Evolutionary conservation across 2,113 vertebrate species (phyloP), one percentile per base, ranked within the genome.

Genomic region (Miniopterus natalensis): DNA sequence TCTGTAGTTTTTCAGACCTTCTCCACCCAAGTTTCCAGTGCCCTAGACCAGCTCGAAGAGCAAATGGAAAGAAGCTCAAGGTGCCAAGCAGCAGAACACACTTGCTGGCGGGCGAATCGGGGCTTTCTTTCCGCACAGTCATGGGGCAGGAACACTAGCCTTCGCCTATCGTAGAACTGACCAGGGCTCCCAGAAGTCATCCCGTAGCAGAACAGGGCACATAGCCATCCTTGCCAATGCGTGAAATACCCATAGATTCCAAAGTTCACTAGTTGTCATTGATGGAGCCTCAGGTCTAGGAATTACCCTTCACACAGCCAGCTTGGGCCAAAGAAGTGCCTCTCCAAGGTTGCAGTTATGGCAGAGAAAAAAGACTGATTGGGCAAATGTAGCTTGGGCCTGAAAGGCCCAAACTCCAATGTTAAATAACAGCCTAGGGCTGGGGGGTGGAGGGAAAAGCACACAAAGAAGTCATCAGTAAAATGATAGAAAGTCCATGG

Each of bases 401-500:
- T 84, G 14, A 40, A 36, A 53, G 36, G 61, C 21, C 70, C 71
- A 95, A 87, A 84, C 29, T 2, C 27, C 74, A 73, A 25, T 45
- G 47, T 59, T 53, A 83, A 90, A 47, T 75, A 29, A 68, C 17
- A 86, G 29, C 47, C 36, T 17, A 6, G 5, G 9, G 18, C 5
- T 42, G 6, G 1, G 6, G 53, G 13, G 18, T 23, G 29, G 73
- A 1, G 7, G 47, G 49, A 8, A 71, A 47, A 57, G 36, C 36
- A 36, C 36, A 61, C 65, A 71, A 59, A 87, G 40, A 29, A 88
- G n/a, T 88, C 66, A 90, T 95, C 88, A 90, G 18, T 10, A 73
- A 57, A 92, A 88, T 65, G 71, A 93, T 63, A 81, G 61, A 55
- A 92, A 79, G 80, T 42, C 42, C 78, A 20, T 84, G 78, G 78